Percentiles rank a stretch among this genome's conserved stretches.
These are phyloP conservation scores for Drosophila prolongata DNA, from an alignment of 2,888 invertebrate genomes.

Conservation along the genomic window DNA sequence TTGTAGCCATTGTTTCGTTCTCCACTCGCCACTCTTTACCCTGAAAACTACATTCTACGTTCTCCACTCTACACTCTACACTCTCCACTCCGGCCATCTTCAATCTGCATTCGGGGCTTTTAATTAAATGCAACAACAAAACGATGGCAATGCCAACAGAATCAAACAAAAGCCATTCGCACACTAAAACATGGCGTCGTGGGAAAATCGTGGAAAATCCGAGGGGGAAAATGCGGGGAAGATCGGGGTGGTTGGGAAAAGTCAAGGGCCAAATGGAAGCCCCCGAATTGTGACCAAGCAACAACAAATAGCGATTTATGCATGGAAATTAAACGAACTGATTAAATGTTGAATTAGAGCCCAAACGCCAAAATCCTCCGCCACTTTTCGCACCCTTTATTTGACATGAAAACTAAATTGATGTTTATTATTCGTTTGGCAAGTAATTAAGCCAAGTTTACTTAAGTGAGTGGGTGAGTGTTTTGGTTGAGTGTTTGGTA, in stretches of 20 bases:
- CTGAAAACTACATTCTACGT: constrained; percentile 11
- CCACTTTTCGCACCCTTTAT: constrained; percentile 13
- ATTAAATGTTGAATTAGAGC: constrained; percentile 68
- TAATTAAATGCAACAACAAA: constrained; percentile 78
- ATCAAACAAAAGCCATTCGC: constrained; percentile 61
- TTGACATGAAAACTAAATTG: constrained; percentile 34
- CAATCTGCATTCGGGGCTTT: constrained; percentile 72
- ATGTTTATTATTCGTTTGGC: constrained; percentile 30
- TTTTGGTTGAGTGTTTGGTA: neutral
- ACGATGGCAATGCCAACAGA: constrained; percentile 29
- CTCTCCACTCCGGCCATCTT: constrained; percentile 36
- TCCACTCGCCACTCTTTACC: neutral
- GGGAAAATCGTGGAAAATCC: neutral
- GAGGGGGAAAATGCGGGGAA: neutral
- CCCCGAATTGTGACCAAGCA: constrained; percentile 50
- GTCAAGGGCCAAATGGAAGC: constrained; percentile 46
- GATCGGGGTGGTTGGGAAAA: neutral
- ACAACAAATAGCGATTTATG: constrained; percentile 48
- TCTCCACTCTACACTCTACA: constrained; percentile 11
- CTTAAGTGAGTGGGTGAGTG: constrained; percentile 2
- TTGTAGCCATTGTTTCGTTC: constrained; percentile 47
- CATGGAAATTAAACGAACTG: constrained; percentile 63
- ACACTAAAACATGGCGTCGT: constrained; percentile 14
- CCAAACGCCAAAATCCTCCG: constrained; percentile 15
- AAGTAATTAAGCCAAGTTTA: constrained; percentile 28